Base-by-base conservation (phyloP, 2,113 vertebrate species). In the Eurystomus gularis region DNA sequence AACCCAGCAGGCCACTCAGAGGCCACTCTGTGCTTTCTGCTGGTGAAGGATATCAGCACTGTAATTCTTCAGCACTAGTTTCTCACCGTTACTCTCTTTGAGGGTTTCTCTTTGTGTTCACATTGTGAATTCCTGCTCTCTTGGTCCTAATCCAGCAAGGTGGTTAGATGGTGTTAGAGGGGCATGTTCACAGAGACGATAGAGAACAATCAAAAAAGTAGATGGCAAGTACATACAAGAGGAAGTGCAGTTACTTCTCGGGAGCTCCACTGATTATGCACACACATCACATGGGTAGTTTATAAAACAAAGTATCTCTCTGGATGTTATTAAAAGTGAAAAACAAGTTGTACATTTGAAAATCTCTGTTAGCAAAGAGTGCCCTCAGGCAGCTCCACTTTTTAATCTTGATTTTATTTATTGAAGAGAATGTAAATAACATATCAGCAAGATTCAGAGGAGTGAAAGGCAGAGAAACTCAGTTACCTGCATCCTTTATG, bases 321-420 rank as follows among this genome's bases (percentile, higher is more conserved):
- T 91, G 52, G 33, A 48, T 96, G 55, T 81, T 92, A 92, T 39
- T 78, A 35, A 26, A 85, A 83, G 55, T 71, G 25, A 54, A 68
- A 86, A 92, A 1, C 44, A 81, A 83, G 44, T 40, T 81, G 46
- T 78, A 75, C 13, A 51, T 51, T 81, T 92, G 35, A 81, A 93
- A 83, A 88, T 83, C 60, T 93, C 64, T 95, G 79, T 93, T 90
- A 95, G 68, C n/a, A 88, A 81, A 72, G 91, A 81, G 42, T 86
- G 71, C 62, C 88, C 77, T 86, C 60, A 75, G 91, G 77, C 68
- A 94, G 39, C 60, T 91, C 35, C 91, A 42, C 49, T 91, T 94
- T 62, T 77, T 60, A 88, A 88, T 97, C 81, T 91, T 88, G 49
- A 64, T 94, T 83, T 84, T 91, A 93, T 96, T 89, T 95, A 78